Evolutionary conservation across 2,797 vertebrate species (phyloP), one percentile per base, ranked within the genome.

Genomic region (Miichthys miiuy): DNA sequence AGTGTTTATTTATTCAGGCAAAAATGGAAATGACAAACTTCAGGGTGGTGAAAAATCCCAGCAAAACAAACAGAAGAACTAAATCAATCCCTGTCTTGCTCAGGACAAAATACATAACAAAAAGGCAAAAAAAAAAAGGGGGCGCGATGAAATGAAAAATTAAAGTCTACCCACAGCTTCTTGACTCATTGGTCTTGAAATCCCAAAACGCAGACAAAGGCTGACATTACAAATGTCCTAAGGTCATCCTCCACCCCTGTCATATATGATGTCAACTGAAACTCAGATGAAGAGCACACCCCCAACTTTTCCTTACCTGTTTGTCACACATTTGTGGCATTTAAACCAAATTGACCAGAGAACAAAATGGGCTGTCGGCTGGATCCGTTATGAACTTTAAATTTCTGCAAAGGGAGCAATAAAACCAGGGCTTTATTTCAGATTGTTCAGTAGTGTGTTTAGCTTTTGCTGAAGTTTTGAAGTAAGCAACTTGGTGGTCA

Each of bases 61-160:
- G 12, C 21, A 68, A 42, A 69, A 57, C 67, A 27, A 74, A 50
- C 46, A 42, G 12, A 52, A 42, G 16, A 68, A 42, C 16, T 25
- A 68, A 55, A 44, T 55, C 13, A 54, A 44, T 54, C 34, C n/a
- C n/a, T 20, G 5, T 4, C 50, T 42, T 44, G 21, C 17, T 68
- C 8, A 20, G 9, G 42, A 47, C 10, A 48, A 21, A 72, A 30
- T 46, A 21, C 9, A 27, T 1, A 21, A 18, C 16, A 42, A 7
- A 55, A 58, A 10, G 7, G 8, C 6, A 10, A 30, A 41, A 23
- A 20, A 30, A 20, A 30, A 30, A 27, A 27, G 27, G 2, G 23
- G 23, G 25, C 3, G 30, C 5, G 30, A 2, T 13, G 30, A 34
- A 57, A 54, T 34, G 42, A 34, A 10, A 34, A 30, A 30, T 23